Conservation (phyloP, 2,113 vertebrate genomes). For the Rhombomys opimus region DNA sequence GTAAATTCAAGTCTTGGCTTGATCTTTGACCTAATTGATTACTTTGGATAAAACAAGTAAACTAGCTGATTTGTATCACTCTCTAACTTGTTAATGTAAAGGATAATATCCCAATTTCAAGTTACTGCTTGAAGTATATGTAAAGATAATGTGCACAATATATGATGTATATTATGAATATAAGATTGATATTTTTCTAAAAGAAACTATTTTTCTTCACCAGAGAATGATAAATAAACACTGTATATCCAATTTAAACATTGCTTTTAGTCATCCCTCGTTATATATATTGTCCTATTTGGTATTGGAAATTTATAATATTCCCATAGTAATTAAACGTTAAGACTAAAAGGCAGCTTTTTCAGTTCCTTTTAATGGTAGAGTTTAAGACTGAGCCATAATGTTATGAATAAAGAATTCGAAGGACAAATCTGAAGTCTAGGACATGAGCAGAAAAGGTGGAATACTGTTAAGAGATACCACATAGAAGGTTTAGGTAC, state of each 20-base stretch:
- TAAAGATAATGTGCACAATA: conserved; percentile 10
- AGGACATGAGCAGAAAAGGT: not conserved
- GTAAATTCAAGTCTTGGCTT: conserved; percentile 54
- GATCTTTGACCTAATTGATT: conserved; percentile 50
- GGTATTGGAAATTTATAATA: not conserved
- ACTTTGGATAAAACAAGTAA: conserved; percentile 43
- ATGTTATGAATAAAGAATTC: conserved; percentile 52
- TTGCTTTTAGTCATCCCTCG: not conserved
- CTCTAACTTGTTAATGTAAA: conserved; percentile 44
- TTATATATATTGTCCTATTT: conserved; percentile 2
- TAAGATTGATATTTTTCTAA: conserved; percentile 5
- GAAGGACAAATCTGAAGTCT: not conserved
- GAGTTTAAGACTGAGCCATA: not conserved
- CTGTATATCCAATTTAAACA: not conserved
- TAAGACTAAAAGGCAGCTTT: not conserved
- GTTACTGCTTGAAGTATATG: conserved; percentile 42
- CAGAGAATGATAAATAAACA: conserved; percentile 16
- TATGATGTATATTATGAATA: not conserved
- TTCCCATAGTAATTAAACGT: not conserved
- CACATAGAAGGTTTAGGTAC: not conserved
- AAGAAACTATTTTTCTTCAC: conserved; percentile 23
- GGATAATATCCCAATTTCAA: conserved; percentile 28
- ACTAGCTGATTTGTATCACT: conserved; percentile 56
- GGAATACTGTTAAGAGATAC: not conserved
- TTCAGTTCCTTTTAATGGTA: not conserved